Percentiles rank a stretch among this genome's conserved stretches.
Conservation (phyloP, 1,140 invertebrate species). For the Drosophila tropicalis region DNA sequence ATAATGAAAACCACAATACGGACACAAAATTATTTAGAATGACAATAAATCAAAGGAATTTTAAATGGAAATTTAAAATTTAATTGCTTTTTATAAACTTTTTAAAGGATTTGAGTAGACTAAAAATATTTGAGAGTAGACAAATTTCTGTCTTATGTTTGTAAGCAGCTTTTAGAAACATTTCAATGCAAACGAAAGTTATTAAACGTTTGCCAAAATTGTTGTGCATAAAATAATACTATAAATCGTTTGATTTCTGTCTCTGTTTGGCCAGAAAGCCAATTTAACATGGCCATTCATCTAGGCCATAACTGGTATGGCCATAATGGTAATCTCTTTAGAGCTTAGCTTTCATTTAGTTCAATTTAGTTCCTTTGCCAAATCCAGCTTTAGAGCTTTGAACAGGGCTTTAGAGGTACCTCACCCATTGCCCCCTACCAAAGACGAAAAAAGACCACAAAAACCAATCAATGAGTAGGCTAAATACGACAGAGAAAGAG, state of each 20-base stretch:
- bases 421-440: neutral
- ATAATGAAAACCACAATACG: neutral
- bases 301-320: constrained; percentile 37
- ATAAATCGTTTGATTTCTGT: constrained; percentile 3
- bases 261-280: neutral
- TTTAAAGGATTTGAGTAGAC: too few relatives aligned
- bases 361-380: constrained; percentile 30
- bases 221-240: neutral
- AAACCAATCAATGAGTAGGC: constrained; percentile 15
- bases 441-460: neutral
- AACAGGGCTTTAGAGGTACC: neutral
- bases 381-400: constrained; percentile 36
- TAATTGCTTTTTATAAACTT: too few relatives aligned
- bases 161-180: too few relatives aligned
- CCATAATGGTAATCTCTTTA: constrained; percentile 43
- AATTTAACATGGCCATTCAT: neutral
- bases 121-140: too few relatives aligned
- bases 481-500: constrained; percentile 20
- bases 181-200: too few relatives aligned
- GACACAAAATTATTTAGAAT: neutral
- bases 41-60: neutral
- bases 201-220: neutral
- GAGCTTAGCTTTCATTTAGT: constrained; percentile 49
- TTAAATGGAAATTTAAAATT: neutral
- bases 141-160: too few relatives aligned